Evolutionary conservation across 2,888 invertebrate species (phyloP).

Genomic region (Micoletzkya japonica): DNA sequence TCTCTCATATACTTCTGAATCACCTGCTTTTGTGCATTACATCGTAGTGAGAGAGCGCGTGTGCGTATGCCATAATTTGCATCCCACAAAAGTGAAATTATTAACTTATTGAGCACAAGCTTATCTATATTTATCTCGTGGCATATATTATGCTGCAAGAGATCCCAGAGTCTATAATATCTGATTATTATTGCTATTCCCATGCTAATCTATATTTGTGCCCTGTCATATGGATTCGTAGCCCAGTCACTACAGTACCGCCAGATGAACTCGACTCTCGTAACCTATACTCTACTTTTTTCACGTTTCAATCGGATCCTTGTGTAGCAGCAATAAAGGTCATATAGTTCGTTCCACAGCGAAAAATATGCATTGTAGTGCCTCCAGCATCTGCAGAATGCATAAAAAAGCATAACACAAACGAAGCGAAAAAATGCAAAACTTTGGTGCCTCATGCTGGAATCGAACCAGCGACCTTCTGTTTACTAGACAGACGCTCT

Average conservation of each 20-base stretch:
- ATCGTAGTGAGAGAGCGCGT: too few species aligned
- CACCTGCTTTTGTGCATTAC: too few species aligned
- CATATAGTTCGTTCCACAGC: conserved; percentile 9
- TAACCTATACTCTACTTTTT: not conserved
- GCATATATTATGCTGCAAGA: too few species aligned
- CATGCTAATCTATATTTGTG: not conserved
- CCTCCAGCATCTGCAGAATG: not conserved
- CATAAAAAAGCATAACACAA: not conserved
- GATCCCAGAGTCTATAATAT: too few species aligned
- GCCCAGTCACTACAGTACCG: too few species aligned
- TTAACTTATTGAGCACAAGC: too few species aligned
- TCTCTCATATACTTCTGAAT: too few species aligned
- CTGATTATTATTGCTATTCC: not conserved
- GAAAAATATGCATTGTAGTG: too few species aligned
- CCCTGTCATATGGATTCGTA: not conserved
- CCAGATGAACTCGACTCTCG: too few species aligned
- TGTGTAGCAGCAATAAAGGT: not conserved
- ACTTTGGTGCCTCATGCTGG: conserved; percentile 42
- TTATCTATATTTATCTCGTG: too few species aligned
- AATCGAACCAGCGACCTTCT: conserved; percentile 51
- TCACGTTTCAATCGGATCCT: not conserved
- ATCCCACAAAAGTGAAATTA: too few species aligned
- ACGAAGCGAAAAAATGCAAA: conserved; percentile 3
- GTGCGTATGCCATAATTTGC: too few species aligned
- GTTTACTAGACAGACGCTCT: conserved; percentile 55